A percentile compares a stretch with the other conserved stretches of the same genome.
Evolutionary conservation across 2,888 invertebrate genomes (phyloP).

Genomic region (Parapristionchus giblindavisi): DNA sequence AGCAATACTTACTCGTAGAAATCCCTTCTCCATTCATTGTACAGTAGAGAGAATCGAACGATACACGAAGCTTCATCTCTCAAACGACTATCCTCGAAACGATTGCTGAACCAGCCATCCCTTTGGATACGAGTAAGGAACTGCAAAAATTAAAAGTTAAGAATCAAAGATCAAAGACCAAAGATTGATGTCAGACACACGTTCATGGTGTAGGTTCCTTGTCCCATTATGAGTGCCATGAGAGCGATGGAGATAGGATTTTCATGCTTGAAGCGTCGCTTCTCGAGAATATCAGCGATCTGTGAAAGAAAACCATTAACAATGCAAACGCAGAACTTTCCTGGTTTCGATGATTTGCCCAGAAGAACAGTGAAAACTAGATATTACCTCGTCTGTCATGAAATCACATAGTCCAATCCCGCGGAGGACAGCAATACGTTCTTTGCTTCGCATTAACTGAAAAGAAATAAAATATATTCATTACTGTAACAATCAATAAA

Average conservation of each 20-base stretch:
- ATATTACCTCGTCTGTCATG: slow-evolving; percentile 6
- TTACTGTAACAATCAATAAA: neutral
- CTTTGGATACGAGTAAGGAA: slow-evolving; percentile 27
- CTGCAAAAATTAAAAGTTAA: neutral
- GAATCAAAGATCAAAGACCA: neutral
- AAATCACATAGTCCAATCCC: slow-evolving; percentile 29
- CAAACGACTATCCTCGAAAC: neutral
- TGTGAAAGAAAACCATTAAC: neutral
- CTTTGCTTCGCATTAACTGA: slow-evolving; percentile 23
- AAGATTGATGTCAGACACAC: no score
- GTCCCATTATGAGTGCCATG: slow-evolving; percentile 17
- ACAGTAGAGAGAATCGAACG: slow-evolving; percentile 7
- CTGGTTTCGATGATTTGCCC: no score
- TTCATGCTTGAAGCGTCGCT: slow-evolving; percentile 10
- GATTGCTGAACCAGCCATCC: slow-evolving; percentile 20
- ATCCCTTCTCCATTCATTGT: slow-evolving; percentile 18
- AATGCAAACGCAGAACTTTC: no score
- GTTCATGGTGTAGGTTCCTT: slow-evolving; percentile 28
- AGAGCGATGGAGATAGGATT: slow-evolving; percentile 19
- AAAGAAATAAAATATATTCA: neutral
- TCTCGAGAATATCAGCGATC: slow-evolving; percentile 1
- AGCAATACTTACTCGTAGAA: neutral
- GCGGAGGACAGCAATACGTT: slow-evolving; percentile 21
- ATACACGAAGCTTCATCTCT: neutral
- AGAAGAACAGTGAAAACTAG: no score